Percentiles rank a stretch among this genome's conserved stretches.
phyloP scores from a whole-genome alignment of 2,797 vertebrate genomes.

The Pempheris klunzingeri region DNA sequence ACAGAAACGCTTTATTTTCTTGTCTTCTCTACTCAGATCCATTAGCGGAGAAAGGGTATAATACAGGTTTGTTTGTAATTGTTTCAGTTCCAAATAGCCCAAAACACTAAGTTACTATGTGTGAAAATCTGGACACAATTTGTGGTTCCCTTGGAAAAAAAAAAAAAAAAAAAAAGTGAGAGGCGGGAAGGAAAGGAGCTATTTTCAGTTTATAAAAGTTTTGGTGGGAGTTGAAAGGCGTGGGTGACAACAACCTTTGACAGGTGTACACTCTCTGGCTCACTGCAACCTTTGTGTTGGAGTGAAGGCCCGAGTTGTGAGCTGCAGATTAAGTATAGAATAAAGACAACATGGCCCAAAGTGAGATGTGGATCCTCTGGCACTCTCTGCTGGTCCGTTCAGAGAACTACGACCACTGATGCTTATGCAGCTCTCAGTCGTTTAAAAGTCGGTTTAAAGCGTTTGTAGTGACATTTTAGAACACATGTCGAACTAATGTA shows the following conservation, averaged over 20 bases:
- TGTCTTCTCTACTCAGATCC: conserved; percentile 57
- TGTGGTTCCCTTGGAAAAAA: conserved; percentile 71
- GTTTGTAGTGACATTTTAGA: not conserved
- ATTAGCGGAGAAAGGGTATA: conserved; percentile 57
- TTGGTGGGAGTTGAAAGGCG: conserved; percentile 50
- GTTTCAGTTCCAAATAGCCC: conserved; percentile 74
- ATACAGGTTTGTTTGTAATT: conserved; percentile 76
- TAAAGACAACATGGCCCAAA: not conserved
- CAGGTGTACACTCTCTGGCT: conserved; percentile 66
- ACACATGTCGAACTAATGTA: not conserved
- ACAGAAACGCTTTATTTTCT: conserved; percentile 62
- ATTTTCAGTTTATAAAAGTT: conserved; percentile 70
- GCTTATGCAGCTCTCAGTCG: not conserved
- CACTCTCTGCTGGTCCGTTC: conserved; percentile 75
- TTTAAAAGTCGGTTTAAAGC: not conserved
- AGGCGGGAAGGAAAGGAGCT: conserved; percentile 58
- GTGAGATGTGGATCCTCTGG: conserved; percentile 69
- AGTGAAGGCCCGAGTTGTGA: conserved; percentile 32
- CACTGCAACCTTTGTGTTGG: conserved; percentile 47
- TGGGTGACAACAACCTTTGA: conserved; percentile 61
- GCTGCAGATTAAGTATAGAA: conserved; percentile 27
- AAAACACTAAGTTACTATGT: conserved; percentile 78
- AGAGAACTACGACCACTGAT: conserved; percentile 20
- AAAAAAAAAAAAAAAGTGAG: conserved; percentile 21
- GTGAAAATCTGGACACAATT: conserved; percentile 84